phyloP scores from a whole-genome alignment of 2,797 vertebrate species.

The Ibycter americanus region DNA sequence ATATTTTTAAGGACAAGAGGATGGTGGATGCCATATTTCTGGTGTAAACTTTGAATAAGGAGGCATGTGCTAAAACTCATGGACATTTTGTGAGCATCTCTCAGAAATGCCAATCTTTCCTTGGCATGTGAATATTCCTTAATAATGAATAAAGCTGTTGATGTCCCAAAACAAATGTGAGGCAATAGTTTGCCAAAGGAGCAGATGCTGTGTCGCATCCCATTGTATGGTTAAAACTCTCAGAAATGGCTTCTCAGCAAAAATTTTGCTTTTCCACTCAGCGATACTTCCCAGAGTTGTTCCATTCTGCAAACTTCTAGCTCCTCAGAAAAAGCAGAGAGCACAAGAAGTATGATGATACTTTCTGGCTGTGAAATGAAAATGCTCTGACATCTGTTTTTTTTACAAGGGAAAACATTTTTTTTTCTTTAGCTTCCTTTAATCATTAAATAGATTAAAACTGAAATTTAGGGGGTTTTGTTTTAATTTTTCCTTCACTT shows the following conservation, averaged over 20 bases:
- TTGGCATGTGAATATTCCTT: slow-evolving; percentile 28
- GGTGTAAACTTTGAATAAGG: slow-evolving; percentile 30
- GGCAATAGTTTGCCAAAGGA: slow-evolving; percentile 34
- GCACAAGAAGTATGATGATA: not conserved
- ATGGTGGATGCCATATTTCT: slow-evolving; percentile 49
- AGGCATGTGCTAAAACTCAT: slow-evolving; percentile 30
- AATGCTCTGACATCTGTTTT: not conserved
- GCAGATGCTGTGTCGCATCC: slow-evolving; percentile 44
- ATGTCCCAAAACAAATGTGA: slow-evolving; percentile 40
- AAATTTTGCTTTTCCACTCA: not conserved
- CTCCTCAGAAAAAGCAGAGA: not conserved
- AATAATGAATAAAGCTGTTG: slow-evolving; percentile 55
- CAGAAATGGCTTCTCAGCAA: not conserved
- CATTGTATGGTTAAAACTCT: slow-evolving; percentile 27
- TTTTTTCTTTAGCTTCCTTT: not conserved
- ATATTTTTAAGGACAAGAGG: slow-evolving; percentile 60
- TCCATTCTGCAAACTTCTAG: not conserved
- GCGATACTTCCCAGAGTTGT: not conserved
- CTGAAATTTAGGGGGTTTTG: not conserved
- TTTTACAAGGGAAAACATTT: not conserved
- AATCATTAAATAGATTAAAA: not conserved
- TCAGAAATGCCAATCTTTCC: slow-evolving; percentile 43
- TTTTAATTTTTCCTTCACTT: not conserved
- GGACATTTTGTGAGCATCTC: not conserved
- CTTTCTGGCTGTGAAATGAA: not conserved